These are phyloP conservation scores for Cebus imitator DNA, from an alignment of 2,113 vertebrate genomes.

Conservation along the genomic window DNA sequence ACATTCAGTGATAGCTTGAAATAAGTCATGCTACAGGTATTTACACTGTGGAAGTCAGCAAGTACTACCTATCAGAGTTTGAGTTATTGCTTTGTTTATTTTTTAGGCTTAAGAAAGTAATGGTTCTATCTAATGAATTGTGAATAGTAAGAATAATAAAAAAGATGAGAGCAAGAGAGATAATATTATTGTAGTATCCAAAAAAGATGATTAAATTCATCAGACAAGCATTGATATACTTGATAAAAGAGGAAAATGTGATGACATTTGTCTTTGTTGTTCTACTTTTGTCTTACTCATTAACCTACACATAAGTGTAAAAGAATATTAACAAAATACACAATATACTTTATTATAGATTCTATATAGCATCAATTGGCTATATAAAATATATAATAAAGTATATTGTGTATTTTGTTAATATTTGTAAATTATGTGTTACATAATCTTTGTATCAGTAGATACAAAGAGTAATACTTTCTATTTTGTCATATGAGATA, in stretches of 20 bases:
- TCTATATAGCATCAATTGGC: not conserved
- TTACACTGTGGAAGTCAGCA: not conserved
- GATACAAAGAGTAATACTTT: not conserved
- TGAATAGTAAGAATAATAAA: not conserved
- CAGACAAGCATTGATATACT: not conserved
- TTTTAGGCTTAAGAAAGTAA: not conserved
- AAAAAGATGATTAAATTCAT: not conserved
- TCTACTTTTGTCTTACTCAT: not conserved
- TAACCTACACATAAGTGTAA: not conserved
- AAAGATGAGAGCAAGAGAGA: not conserved
- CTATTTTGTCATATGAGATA: no score
- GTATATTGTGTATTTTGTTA: not conserved
- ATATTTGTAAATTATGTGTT: not conserved
- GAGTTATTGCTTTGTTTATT: not conserved
- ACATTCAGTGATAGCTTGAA: no score
- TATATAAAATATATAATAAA: not conserved
- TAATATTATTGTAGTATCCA: not conserved
- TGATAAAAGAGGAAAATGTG: not conserved
- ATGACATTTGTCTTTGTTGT: not conserved
- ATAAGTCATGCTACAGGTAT: no score
- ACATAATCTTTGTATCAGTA: not conserved
- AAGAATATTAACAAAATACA: not conserved
- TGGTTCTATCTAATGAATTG: not conserved
- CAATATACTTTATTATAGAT: no score
- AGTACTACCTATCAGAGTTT: not conserved